phyloP scores from a whole-genome alignment of 2,113 vertebrate species.

The Thymallus thymallus region DNA sequence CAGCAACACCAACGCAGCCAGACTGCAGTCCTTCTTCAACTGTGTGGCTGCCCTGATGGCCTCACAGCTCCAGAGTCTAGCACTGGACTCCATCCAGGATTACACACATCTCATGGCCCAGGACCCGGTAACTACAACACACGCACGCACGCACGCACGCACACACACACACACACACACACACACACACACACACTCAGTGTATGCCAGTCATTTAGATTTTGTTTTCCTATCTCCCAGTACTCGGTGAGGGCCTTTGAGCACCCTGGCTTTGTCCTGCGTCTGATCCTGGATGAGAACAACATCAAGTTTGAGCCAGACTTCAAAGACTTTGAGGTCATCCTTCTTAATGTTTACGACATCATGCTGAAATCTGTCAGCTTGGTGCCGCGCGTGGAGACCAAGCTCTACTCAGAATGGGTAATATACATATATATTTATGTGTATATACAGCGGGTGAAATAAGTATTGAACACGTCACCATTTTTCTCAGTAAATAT shows the following conservation, averaged over 20 bases:
- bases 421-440: too few relatives aligned
- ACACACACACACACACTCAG: neutral
- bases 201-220: neutral
- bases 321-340: conserved; percentile 72
- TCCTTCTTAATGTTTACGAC: conserved; percentile 77
- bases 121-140: conserved; percentile 68
- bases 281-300: conserved; percentile 74
- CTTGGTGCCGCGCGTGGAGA: conserved; percentile 82
- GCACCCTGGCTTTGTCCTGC: conserved; percentile 81
- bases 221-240: conserved; percentile 53
- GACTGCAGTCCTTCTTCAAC: conserved; percentile 80
- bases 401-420: conserved; percentile 78
- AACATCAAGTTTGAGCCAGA: conserved; percentile 81
- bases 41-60: conserved; percentile 83
- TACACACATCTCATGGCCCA: conserved; percentile 80
- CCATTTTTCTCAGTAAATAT: too few relatives aligned
- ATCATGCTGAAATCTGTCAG: conserved; percentile 79
- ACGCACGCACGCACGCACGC: neutral
- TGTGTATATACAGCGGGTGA: too few relatives aligned
- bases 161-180: neutral
- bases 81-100: conserved; percentile 78
- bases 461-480: too few relatives aligned
- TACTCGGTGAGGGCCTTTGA: conserved; percentile 70
- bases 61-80: conserved; percentile 79
- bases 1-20: conserved; percentile 59